A percentile compares a stretch with the other conserved stretches of the same genome.
Evolutionary conservation across 2,888 invertebrate species (phyloP).

Genomic region (Odiellus spinosus): DNA sequence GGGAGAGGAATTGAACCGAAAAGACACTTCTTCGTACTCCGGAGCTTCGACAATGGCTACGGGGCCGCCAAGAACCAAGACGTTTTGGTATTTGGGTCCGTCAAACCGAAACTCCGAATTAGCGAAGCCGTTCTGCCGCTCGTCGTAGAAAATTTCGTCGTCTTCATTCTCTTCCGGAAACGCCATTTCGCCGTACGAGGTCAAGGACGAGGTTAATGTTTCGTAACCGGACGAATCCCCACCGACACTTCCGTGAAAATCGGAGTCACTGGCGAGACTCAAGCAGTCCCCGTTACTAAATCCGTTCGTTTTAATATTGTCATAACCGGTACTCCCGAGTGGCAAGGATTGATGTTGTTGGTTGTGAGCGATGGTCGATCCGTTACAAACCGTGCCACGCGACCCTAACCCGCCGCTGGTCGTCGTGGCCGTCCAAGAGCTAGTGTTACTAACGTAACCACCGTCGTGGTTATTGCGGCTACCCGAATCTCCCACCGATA

Average conservation of each 20-base stretch:
- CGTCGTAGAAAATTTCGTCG: background rate
- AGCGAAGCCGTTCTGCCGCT: background rate
- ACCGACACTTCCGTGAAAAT: slow-evolving; percentile 12
- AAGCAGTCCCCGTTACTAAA: background rate
- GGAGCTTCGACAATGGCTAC: too few species aligned
- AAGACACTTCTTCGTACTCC: too few species aligned
- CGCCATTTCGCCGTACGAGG: slow-evolving; percentile 15
- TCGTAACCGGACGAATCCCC: slow-evolving; percentile 20
- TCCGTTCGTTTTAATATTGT: too few species aligned
- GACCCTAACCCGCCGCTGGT: background rate
- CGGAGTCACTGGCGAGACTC: slow-evolving; percentile 1
- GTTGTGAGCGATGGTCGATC: background rate
- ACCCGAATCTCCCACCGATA: too few species aligned
- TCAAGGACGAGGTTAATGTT: slow-evolving; percentile 17
- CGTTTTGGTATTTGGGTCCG: too few species aligned
- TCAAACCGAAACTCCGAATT: background rate
- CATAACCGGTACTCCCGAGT: background rate
- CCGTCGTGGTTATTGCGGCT: too few species aligned
- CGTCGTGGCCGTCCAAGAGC: background rate
- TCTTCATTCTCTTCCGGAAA: slow-evolving; percentile 6
- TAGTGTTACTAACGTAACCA: background rate
- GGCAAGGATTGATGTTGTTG: background rate
- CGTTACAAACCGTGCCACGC: background rate
- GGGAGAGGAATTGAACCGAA: too few species aligned
- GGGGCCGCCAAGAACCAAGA: too few species aligned